These are phyloP conservation scores for Ochlodes sylvanus DNA, from an alignment of 2,888 invertebrate species.

Conservation along the genomic window DNA sequence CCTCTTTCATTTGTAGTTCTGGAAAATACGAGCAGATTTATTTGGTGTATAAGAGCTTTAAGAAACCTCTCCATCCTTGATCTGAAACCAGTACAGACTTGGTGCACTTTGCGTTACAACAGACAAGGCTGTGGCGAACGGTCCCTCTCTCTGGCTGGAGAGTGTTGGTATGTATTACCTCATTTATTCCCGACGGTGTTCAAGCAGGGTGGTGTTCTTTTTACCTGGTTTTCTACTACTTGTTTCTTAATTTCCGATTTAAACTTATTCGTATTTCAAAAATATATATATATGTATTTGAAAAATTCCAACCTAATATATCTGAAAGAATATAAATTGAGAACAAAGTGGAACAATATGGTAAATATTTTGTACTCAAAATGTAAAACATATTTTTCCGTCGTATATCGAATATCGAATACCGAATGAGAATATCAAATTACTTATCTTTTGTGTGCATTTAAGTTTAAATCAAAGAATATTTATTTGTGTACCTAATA, in stretches of 20 bases:
- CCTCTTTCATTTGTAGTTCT: neutral
- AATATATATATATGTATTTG: neutral
- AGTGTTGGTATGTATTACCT: too few species aligned
- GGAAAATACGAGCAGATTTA: too few species aligned
- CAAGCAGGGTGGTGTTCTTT: too few species aligned
- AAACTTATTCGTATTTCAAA: neutral
- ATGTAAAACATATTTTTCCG: constrained; percentile 10
- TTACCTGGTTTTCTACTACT: too few species aligned
- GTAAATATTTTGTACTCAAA: constrained; percentile 13
- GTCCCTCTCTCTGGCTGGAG: too few species aligned
- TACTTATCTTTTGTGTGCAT: neutral
- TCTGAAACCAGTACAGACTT: too few species aligned
- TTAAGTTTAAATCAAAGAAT: neutral
- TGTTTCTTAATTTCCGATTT: neutral
- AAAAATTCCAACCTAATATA: constrained; percentile 1
- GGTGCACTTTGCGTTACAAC: too few species aligned
- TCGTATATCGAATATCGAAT: neutral
- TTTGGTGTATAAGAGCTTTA: too few species aligned
- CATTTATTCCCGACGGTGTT: too few species aligned
- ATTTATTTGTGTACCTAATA: neutral
- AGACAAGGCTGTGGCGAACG: too few species aligned
- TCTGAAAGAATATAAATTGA: constrained; percentile 18
- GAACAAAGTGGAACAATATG: constrained; percentile 14
- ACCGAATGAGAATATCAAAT: constrained; percentile 9
- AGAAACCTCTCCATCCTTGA: too few species aligned